Conservation (phyloP, 1,140 invertebrate genomes). For the Drosophila pruinosa region DNA sequence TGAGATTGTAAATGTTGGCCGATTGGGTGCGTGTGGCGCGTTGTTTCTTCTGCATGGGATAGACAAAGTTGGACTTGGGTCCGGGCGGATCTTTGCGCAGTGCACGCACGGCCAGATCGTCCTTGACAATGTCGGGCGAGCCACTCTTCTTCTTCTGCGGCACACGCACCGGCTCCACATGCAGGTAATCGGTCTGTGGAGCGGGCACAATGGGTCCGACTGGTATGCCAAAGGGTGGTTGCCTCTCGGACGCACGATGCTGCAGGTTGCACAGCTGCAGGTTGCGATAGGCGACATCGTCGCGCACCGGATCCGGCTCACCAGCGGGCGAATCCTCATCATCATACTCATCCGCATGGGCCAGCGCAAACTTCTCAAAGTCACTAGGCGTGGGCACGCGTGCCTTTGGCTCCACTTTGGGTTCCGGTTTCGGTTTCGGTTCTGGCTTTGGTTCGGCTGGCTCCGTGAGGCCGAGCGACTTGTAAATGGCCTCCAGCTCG, state of each 20-base stretch:
- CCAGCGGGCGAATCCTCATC: conserved; percentile 84
- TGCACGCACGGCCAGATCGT: conserved; percentile 93
- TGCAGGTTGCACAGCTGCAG: conserved; percentile 90
- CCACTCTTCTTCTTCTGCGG: conserved; percentile 77
- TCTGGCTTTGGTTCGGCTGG: conserved; percentile 89
- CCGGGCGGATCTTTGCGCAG: conserved; percentile 89
- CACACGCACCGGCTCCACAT: conserved; percentile 85
- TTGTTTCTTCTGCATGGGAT: conserved; percentile 86
- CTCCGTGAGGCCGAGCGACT: conserved; percentile 90
- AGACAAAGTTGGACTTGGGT: conserved; percentile 53
- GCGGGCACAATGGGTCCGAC: conserved; percentile 89
- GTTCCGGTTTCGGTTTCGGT: conserved; percentile 80
- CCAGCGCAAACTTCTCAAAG: conserved; percentile 75
- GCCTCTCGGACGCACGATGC: conserved; percentile 89
- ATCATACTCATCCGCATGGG: conserved; percentile 80
- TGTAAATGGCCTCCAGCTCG: conserved; percentile 95
- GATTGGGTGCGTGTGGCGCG: conserved; percentile 90
- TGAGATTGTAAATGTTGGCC: conserved; percentile 90
- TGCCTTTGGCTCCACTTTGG: conserved; percentile 85
- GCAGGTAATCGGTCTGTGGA: conserved; percentile 92
- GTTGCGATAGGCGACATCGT: conserved; percentile 92
- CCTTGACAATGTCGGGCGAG: conserved; percentile 90
- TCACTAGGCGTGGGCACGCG: conserved; percentile 83
- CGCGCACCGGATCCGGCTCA: conserved; percentile 91
- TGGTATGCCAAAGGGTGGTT: conserved; percentile 95